Conservation (phyloP, 2,888 invertebrate genomes). For the Trissonchulus sp. region DNA sequence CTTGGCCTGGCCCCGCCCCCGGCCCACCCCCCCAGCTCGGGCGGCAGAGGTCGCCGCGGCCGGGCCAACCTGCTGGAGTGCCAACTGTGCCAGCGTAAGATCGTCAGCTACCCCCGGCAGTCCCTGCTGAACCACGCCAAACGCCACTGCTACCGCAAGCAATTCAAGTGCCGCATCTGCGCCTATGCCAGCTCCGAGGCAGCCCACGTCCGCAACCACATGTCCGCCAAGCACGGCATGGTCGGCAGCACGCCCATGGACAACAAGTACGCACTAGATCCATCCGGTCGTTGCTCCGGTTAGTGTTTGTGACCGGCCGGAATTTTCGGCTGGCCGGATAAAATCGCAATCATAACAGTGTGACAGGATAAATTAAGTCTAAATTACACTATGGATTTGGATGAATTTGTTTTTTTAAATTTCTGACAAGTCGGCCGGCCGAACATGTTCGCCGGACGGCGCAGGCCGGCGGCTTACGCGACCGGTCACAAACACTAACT, state of each 20-base stretch:
- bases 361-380: no score
- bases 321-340: no score
- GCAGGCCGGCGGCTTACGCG: no score
- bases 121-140: conserved; percentile 36
- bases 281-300: background rate
- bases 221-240: conserved; percentile 33
- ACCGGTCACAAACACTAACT: no score
- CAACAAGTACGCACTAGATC: conserved; percentile 33
- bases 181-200: conserved; percentile 32
- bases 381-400: no score
- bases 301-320: background rate
- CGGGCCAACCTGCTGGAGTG: conserved; percentile 13
- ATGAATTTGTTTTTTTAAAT: no score
- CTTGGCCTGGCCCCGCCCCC: background rate
- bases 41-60: background rate
- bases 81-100: conserved; percentile 31
- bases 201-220: conserved; percentile 30
- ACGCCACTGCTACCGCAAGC: conserved; percentile 37
- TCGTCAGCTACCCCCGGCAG: conserved; percentile 27
- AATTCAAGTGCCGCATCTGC: conserved; percentile 36
- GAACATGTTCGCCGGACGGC: no score
- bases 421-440: no score
- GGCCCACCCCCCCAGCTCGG: background rate
- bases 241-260: conserved; percentile 32
- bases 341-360: no score